Base-by-base conservation (phyloP, 2,888 invertebrate genomes). In the Thecophora atra region DNA sequence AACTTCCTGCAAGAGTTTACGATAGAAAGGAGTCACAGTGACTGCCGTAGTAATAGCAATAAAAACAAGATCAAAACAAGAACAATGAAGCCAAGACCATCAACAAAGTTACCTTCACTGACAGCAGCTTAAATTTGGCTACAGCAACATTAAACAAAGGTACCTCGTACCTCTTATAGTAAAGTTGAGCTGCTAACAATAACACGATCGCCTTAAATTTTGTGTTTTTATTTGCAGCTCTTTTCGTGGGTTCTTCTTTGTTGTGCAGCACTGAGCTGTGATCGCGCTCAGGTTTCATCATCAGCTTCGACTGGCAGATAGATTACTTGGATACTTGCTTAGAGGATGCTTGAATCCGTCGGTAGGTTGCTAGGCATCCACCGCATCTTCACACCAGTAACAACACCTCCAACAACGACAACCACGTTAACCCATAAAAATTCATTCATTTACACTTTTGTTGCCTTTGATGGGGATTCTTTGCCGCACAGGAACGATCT, bases 361-460 rank as follows among this genome's bases (percentile, higher is more conserved):
- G 13, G 68, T 26, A 24, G 28, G 37, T 26, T 15, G 58, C 58
- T 26, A 15, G 21, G 21, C 47, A n/a, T n/a, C 47, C 11, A 64
- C 37, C 63, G 28, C 28, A 44, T 24, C 42, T 54, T 64, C 47
- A 64, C 64, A 64, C 24, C 47, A 24, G 21, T 5, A 54, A 67
- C 17, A 52, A 24, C 42, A 72, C 62, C 28, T 24, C 51, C 54
- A 54, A 54, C 42, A 72, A 68, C 28, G 26, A 63, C 54, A 54
- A 54, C 37, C 30, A 62, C 30, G 19, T 15, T 47, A 69, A 60
- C 42, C 62, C 69, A 63, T 65, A 66, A 62, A 73, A 66, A 52
- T 52, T 60, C 65, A 66, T 73, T 73, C 70, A 70, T 73, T 70
- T 63, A 73, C 73, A 73, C 73, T 69, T 72, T 69, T 64, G 24